Base-by-base conservation (phyloP, 2,888 invertebrate genomes). In the Drosophila gaucha region DNA sequence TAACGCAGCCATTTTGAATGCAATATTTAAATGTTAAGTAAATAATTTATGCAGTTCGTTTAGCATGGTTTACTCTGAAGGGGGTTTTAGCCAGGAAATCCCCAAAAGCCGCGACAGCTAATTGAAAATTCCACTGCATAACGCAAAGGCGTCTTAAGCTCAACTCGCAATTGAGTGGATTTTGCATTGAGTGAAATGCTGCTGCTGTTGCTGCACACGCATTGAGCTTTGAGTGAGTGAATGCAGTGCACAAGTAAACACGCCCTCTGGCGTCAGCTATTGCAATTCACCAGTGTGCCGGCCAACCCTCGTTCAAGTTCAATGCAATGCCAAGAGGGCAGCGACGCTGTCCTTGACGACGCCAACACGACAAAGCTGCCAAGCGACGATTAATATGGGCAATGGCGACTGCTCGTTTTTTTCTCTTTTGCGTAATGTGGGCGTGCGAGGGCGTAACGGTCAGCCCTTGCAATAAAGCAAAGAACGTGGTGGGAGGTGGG, bases 271-370 rank as follows among this genome's bases (percentile, higher is more conserved):
- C 63, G 66, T 49, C 31, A 36, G 67, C 38, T 47, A 63, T 14
- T 66, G 57, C 71, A 67, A 51, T 38, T 35, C 50, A 55, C 33
- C 44, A 70, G 52, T 60, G 57, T 38, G 57, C 49, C 35, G 24
- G 39, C 41, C 82, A 70, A 70, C 83, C 76, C 73, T 49, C 67
- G 86, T 86, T 84, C 80, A 82, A 82, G 80, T 82, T 82, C 80
- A 82, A 82, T 82, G 80, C 87, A 80, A 78, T 69, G 38, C 64
- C 18, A 49, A 50, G 39, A 16, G 65, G 57, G 16, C 59, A 47
- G 60, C 50, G 56, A 46, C 72, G 60, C 63, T 75, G 77, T 63
- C 80, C 86, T 80, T 80, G 80, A 76, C 62, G 38, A 26, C 67
- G 49, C 2, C 30, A 35, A 10, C 58, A 49, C 52, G 73, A 74